Evolutionary conservation across 2,888 invertebrate species (phyloP).

Genomic region (Volucella inflata): DNA sequence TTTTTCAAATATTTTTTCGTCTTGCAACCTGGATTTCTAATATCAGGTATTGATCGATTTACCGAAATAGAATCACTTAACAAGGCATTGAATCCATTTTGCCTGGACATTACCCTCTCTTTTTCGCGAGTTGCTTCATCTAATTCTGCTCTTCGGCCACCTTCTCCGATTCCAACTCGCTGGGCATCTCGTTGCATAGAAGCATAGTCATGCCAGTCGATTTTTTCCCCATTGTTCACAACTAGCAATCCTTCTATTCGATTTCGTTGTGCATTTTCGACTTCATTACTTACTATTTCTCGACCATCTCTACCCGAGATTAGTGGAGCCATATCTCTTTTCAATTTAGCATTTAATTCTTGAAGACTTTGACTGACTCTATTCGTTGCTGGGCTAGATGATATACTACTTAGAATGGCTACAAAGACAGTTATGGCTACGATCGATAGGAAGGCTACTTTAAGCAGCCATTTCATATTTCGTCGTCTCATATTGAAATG

Average conservation of each 20-base stretch:
- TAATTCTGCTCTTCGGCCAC: conserved; percentile 88
- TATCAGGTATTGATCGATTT: conserved; percentile 92
- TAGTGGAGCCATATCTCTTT: conserved; percentile 26
- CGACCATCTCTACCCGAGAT: conserved; percentile 47
- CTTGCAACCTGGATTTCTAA: conserved; percentile 86
- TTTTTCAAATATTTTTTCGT: conserved; percentile 79
- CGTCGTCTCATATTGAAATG: conserved; percentile 80
- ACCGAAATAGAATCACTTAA: conserved; percentile 95
- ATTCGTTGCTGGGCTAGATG: conserved; percentile 80
- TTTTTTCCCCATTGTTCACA: conserved; percentile 83
- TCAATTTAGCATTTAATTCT: conserved; percentile 36
- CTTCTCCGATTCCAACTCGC: conserved; percentile 90
- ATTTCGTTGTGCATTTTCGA: conserved; percentile 54
- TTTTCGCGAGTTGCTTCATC: conserved; percentile 87
- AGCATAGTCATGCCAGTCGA: conserved; percentile 92
- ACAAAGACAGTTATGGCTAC: conserved; percentile 80
- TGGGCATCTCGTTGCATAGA: conserved; percentile 87
- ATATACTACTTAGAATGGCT: conserved; percentile 81
- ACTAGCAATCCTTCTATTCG: conserved; percentile 47
- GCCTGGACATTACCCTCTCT: conserved; percentile 87
- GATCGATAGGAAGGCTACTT: conserved; percentile 79
- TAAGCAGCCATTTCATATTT: conserved; percentile 81
- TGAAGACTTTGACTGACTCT: conserved; percentile 74
- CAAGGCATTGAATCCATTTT: conserved; percentile 97
- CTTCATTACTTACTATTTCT: conserved; percentile 41